Evolutionary conservation across 2,113 vertebrate genomes (phyloP).

Genomic region (Perca fluviatilis): DNA sequence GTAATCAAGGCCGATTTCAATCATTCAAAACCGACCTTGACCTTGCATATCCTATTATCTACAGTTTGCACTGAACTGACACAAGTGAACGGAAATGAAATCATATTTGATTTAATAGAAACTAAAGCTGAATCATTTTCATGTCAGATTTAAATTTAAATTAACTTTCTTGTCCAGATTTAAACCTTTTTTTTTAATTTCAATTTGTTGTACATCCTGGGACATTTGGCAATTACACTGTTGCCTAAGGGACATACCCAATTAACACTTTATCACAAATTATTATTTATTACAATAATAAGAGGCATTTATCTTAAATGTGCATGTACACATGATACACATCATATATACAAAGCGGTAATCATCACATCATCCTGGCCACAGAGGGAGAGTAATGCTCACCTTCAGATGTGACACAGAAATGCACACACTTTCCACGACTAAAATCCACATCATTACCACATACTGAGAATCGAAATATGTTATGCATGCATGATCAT

Average conservation of each 20-base stretch:
- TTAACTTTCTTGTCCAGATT: neutral
- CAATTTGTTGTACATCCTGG: too few relatives aligned
- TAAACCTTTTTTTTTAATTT: neutral
- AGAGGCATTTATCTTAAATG: too few relatives aligned
- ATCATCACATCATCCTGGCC: slow-evolving; percentile 29
- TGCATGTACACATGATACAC: neutral
- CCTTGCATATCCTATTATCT: neutral
- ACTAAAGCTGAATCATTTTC: neutral
- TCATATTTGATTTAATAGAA: neutral
- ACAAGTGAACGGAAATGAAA: neutral
- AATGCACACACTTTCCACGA: slow-evolving; percentile 4
- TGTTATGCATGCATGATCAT: slow-evolving; percentile 37
- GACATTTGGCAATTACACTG: too few relatives aligned
- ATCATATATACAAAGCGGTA: neutral
- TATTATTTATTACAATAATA: too few relatives aligned
- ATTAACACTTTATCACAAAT: too few relatives aligned
- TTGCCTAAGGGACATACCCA: too few relatives aligned
- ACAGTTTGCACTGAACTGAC: slow-evolving; percentile 3
- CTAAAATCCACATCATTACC: slow-evolving; percentile 24
- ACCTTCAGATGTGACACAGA: slow-evolving; percentile 29
- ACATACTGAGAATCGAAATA: slow-evolving; percentile 17
- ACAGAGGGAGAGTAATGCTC: neutral
- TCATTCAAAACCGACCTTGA: slow-evolving; percentile 15
- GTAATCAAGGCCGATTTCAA: slow-evolving; percentile 35
- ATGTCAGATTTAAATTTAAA: neutral